Evolutionary conservation across 1,140 invertebrate genomes (phyloP).

Genomic region (Aporrectodea caliginosa): DNA sequence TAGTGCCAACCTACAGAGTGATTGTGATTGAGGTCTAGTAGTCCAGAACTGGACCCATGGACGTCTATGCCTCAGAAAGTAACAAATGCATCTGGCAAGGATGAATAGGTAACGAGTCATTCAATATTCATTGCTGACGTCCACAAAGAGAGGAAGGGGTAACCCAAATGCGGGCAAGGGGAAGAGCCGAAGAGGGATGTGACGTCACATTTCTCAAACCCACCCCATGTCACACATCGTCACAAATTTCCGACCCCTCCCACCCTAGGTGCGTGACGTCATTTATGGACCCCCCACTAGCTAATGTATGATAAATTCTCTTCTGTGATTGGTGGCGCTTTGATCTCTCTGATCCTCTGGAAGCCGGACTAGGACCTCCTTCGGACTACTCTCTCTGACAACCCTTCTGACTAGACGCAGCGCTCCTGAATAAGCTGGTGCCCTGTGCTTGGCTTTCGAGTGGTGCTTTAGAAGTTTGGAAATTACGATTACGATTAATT

Average conservation of each 20-base stretch:
- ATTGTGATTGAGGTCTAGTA: too few species aligned
- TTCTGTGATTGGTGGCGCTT: background rate
- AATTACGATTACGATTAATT: too few species aligned
- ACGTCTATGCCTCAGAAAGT: too few species aligned
- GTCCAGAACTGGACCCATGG: too few species aligned
- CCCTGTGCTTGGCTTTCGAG: too few species aligned
- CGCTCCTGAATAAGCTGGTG: too few species aligned
- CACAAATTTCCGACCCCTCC: background rate
- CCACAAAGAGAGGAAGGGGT: background rate
- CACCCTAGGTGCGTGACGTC: background rate
- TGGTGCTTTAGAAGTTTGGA: too few species aligned
- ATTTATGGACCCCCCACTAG: background rate
- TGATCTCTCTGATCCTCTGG: background rate
- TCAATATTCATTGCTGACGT: background rate
- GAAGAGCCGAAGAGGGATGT: background rate
- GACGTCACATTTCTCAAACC: background rate
- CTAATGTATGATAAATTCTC: background rate
- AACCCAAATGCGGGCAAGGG: background rate
- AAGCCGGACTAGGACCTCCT: background rate
- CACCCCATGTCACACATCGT: background rate
- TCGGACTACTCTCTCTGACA: background rate
- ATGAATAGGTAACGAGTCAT: background rate
- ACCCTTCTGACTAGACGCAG: background rate
- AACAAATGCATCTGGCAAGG: background rate
- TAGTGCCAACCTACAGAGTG: background rate